Evolutionary conservation across 37 sponge, comb jelly and placozoan species (phyloP).

Genomic region (Agelas oroides): DNA sequence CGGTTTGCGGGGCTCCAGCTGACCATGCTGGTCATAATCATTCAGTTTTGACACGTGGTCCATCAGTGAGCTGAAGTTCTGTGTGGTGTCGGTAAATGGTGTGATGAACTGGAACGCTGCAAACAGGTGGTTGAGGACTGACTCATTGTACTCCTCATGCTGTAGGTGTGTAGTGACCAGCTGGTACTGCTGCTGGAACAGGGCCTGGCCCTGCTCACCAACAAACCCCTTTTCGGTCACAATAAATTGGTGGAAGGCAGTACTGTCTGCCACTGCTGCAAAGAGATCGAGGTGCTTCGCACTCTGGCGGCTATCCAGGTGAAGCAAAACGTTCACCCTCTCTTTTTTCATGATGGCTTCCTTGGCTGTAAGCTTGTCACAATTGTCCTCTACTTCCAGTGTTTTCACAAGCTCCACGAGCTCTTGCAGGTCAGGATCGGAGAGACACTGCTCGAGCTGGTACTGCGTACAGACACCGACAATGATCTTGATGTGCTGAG

Average conservation of each 20-base stretch:
- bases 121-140: slow-evolving; percentile 84
- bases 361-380: slow-evolving; percentile 54
- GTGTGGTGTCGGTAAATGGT: slow-evolving; percentile 72
- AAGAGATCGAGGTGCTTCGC: slow-evolving; percentile 48
- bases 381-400: slow-evolving; percentile 19
- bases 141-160: slow-evolving; percentile 92
- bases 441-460: slow-evolving; percentile 57
- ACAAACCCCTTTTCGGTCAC: slow-evolving; percentile 68
- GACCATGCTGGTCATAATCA: slow-evolving; percentile 38
- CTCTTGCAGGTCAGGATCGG: slow-evolving; percentile 43
- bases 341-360: slow-evolving; percentile 54
- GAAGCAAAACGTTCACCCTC: slow-evolving; percentile 39
- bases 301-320: slow-evolving; percentile 2
- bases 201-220: slow-evolving; percentile 47
- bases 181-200: slow-evolving; percentile 73
- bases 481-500: slow-evolving; percentile 55
- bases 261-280: slow-evolving; percentile 57
- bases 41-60: slow-evolving; percentile 42
- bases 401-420: slow-evolving; percentile 50
- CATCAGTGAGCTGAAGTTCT: slow-evolving; percentile 67
- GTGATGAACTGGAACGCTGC: slow-evolving; percentile 81
- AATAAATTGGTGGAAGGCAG: slow-evolving; percentile 72
- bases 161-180: slow-evolving; percentile 84
- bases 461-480: slow-evolving; percentile 74
- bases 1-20: slow-evolving; percentile 7